Conservation (phyloP, 2,113 vertebrate species). For the Pristiophorus japonicus region DNA sequence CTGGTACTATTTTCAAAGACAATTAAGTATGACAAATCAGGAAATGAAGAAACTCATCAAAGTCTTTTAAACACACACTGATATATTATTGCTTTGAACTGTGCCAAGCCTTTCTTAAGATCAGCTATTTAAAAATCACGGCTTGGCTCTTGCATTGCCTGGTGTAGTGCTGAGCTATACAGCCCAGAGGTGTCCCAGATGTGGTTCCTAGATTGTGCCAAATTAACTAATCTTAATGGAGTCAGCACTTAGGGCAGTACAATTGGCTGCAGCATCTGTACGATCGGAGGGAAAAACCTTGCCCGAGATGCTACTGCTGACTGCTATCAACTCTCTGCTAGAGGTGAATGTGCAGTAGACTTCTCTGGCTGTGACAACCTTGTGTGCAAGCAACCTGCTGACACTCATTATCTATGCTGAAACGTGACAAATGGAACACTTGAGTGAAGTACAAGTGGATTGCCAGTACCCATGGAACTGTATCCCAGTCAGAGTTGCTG, state of each 20-base stretch:
- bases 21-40: conserved; percentile 15
- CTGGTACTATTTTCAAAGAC: neutral
- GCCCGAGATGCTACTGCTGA: neutral
- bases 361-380: neutral
- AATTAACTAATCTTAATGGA: neutral
- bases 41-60: conserved; percentile 31
- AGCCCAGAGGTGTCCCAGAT: neutral
- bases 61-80: neutral
- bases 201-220: neutral
- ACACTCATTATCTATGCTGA: neutral
- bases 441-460: neutral
- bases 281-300: neutral
- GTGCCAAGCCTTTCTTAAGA: neutral
- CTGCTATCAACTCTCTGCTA: neutral
- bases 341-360: neutral
- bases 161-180: neutral
- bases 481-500: neutral
- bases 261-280: neutral
- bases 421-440: neutral
- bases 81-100: neutral
- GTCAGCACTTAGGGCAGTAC: neutral
- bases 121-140: neutral
- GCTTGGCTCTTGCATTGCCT: neutral
- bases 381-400: neutral
- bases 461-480: neutral